Percentiles rank a stretch among this genome's conserved stretches.
Evolutionary conservation across 2,797 vertebrate species (phyloP).

Genomic region (Pangasius mekongensis): DNA sequence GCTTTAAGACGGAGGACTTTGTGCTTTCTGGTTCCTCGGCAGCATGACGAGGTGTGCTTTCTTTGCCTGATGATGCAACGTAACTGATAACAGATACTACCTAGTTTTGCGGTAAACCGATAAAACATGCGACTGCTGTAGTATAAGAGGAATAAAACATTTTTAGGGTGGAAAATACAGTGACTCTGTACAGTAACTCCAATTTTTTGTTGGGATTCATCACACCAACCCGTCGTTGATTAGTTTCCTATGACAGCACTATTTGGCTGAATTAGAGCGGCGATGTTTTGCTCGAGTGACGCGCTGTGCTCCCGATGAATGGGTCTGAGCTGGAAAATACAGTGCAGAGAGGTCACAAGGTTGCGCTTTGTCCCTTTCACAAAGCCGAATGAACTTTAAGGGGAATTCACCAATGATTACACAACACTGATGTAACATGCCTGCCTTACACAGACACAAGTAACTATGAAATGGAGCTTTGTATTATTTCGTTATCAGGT

Average conservation of each 20-base stretch:
- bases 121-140: background rate
- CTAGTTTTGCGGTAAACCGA: background rate
- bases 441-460: background rate
- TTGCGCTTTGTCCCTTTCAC: background rate
- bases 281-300: background rate
- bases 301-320: background rate
- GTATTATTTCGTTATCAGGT: background rate
- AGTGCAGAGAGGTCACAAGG: constrained; percentile 30
- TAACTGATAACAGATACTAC: too few relatives aligned
- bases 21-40: too few relatives aligned
- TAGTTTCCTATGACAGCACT: too few relatives aligned
- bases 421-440: background rate
- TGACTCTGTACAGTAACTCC: background rate
- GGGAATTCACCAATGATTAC: background rate
- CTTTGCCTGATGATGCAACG: too few relatives aligned
- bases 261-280: background rate
- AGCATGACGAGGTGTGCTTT: too few relatives aligned
- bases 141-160: background rate
- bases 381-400: background rate
- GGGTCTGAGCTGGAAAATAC: background rate
- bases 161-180: background rate
- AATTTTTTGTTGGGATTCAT: background rate
- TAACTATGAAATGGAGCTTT: background rate
- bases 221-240: too few relatives aligned
- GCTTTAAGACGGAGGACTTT: too few relatives aligned